These are phyloP conservation scores for Naso thynnoides DNA, from an alignment of 2,797 vertebrate genomes.

Conservation along the genomic window DNA sequence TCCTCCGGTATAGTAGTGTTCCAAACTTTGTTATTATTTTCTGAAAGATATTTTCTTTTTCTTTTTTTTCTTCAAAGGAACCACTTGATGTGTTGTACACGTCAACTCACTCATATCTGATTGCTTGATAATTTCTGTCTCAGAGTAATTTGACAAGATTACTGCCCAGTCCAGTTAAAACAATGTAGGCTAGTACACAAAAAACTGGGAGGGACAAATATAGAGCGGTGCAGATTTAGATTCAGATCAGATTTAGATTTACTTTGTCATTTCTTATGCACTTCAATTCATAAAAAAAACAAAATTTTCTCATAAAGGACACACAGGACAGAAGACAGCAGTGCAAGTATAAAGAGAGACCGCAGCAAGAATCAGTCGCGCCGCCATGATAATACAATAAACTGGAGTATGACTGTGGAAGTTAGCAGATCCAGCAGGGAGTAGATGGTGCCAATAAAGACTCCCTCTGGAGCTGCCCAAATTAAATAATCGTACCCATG, in stretches of 20 bases:
- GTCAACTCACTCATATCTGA: background rate
- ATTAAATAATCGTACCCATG: constrained; percentile 71
- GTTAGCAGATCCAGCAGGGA: constrained; percentile 46
- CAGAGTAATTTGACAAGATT: constrained; percentile 5
- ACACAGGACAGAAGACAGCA: too few species aligned
- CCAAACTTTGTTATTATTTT: background rate
- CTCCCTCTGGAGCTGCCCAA: constrained; percentile 59
- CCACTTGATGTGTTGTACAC: background rate
- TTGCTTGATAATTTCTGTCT: background rate
- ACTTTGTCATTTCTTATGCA: too few species aligned
- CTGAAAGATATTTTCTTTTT: background rate
- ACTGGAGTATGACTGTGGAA: constrained; percentile 26
- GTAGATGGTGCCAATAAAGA: constrained; percentile 38
- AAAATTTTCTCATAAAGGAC: too few species aligned
- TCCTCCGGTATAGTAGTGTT: background rate
- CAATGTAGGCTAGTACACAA: background rate
- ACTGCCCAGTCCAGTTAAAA: background rate
- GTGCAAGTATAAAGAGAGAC: too few species aligned
- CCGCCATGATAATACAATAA: constrained; percentile 17
- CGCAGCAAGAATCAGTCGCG: too few species aligned
- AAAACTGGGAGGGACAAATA: constrained; percentile 4
- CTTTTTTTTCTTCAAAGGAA: too few species aligned
- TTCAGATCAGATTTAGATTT: too few species aligned
- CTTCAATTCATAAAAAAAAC: too few species aligned
- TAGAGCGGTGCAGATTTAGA: constrained; percentile 20